Evolutionary conservation across 2,113 vertebrate genomes (phyloP).

Genomic region (Mastomys coucha): DNA sequence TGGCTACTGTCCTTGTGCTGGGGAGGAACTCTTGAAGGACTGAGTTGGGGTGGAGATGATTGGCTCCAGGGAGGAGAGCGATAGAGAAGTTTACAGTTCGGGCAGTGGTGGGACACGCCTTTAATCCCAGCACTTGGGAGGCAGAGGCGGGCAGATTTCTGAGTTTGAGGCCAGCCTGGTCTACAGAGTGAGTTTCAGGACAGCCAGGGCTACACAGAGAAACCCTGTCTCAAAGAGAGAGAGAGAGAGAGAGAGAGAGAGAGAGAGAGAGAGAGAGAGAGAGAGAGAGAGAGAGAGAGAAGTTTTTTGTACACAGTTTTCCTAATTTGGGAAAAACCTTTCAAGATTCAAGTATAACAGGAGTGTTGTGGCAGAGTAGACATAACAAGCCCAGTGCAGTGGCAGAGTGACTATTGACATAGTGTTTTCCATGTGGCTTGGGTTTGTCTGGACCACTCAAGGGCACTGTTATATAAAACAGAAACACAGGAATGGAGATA

Average conservation of each 20-base stretch:
- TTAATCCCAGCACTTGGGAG: too few species aligned
- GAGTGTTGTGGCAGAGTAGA: too few species aligned
- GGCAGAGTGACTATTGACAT: neutral
- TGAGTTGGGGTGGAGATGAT: neutral
- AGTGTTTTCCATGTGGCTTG: neutral
- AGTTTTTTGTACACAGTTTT: accelerated
- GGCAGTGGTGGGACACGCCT: too few species aligned
- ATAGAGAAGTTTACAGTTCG: neutral
- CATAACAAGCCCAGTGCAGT: too few species aligned
- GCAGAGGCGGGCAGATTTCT: too few species aligned
- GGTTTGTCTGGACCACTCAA: neutral
- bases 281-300: too few species aligned
- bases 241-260: too few species aligned
- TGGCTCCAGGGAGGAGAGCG: neutral
- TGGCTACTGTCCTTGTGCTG: neutral
- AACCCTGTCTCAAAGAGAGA: too few species aligned
- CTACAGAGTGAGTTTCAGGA: too few species aligned
- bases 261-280: too few species aligned
- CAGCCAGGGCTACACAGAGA: too few species aligned
- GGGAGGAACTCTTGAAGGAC: neutral
- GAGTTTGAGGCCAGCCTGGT: too few species aligned
- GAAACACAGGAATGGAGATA: neutral
- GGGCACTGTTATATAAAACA: neutral
- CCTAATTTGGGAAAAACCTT: accelerated
- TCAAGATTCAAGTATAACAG: accelerated